phyloP scores from a whole-genome alignment of 2,113 vertebrate species.

The Willisornis vidua region DNA sequence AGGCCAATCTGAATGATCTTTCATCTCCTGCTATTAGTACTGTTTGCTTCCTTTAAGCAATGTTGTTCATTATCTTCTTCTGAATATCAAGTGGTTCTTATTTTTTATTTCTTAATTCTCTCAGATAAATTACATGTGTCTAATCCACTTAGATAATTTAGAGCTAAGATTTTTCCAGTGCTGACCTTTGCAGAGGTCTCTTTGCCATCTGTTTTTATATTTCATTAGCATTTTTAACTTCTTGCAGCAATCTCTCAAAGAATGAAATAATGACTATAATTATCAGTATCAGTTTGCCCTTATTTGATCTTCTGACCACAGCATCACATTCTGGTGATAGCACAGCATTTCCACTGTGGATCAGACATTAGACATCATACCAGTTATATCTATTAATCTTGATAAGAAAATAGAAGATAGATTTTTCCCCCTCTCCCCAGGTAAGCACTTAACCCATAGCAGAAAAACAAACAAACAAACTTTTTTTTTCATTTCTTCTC shows the following conservation, averaged over 20 bases:
- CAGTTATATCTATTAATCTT: background rate
- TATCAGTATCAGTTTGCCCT: background rate
- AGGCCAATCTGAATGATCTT: background rate
- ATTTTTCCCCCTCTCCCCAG: background rate
- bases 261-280: constrained; percentile 22
- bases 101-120: constrained; percentile 19
- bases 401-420: background rate
- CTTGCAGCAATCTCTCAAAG: constrained; percentile 9
- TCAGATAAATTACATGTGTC: constrained; percentile 34
- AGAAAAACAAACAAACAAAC: background rate
- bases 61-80: constrained; percentile 27
- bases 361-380: background rate
- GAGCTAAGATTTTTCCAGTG: constrained; percentile 11
- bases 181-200: constrained; percentile 44
- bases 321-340: background rate
- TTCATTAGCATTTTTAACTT: constrained; percentile 37
- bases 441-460: background rate
- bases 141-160: constrained; percentile 39
- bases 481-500: background rate
- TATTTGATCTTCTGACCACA: background rate
- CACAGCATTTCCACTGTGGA: background rate
- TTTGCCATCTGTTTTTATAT: constrained; percentile 50
- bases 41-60: constrained; percentile 3
- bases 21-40: constrained; percentile 2
- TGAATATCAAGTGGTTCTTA: constrained; percentile 17